These are phyloP conservation scores for Gopherus evgoodei DNA, from an alignment of 2,113 vertebrate species.

Conservation along the genomic window DNA sequence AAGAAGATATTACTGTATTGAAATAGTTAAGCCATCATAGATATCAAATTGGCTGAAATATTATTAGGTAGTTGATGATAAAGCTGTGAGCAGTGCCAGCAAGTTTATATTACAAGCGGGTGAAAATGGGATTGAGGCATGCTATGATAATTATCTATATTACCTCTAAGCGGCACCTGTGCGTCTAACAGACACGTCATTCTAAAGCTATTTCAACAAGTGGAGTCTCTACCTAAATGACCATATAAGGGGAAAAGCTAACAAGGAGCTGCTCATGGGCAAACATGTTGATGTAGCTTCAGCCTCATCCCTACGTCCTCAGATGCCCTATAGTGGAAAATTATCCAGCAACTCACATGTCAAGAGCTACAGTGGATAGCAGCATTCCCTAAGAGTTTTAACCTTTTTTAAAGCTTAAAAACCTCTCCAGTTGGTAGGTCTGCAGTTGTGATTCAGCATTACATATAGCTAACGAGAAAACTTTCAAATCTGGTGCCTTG, in stretches of 20 bases:
- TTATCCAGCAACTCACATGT: conserved; percentile 62
- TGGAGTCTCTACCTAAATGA: conserved; percentile 20
- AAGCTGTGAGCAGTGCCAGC: conserved; percentile 10
- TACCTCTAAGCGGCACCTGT: conserved; percentile 20
- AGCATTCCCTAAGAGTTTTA: conserved; percentile 55
- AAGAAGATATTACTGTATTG: neutral
- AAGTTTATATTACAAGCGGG: conserved; percentile 21
- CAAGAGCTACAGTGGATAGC: neutral
- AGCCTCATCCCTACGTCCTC: conserved; percentile 57
- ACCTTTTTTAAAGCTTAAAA: conserved; percentile 65
- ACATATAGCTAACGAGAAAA: neutral
- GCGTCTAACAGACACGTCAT: neutral
- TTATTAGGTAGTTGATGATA: neutral
- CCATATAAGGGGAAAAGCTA: neutral
- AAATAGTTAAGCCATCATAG: neutral
- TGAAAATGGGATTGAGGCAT: conserved; percentile 11
- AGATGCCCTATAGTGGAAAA: conserved; percentile 68
- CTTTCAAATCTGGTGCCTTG: neutral
- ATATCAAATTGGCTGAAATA: neutral
- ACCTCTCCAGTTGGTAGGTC: neutral
- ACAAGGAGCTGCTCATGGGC: neutral
- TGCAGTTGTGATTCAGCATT: conserved; percentile 25
- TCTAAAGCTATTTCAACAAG: conserved; percentile 19
- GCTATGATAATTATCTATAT: neutral
- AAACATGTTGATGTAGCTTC: conserved; percentile 59